A percentile compares a stretch with the other conserved stretches of the same genome.
Evolutionary conservation across 2,888 invertebrate genomes (phyloP).

Genomic region (Thymelicus lineola): DNA sequence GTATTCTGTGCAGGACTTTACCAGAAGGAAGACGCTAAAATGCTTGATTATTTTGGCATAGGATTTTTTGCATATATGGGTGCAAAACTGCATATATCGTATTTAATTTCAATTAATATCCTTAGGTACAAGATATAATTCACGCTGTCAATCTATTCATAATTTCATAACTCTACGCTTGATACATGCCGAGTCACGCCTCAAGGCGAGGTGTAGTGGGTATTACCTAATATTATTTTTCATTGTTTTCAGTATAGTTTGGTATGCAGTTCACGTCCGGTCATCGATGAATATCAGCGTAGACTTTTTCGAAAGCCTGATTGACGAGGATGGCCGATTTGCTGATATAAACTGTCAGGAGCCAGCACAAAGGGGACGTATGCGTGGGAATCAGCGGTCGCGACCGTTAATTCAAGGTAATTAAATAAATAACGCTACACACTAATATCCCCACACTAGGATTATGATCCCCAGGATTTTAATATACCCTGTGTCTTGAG

Average conservation of each 20-base stretch:
- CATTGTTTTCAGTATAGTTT: slow-evolving; percentile 67
- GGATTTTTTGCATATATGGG: background rate
- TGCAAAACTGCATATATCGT: background rate
- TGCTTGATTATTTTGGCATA: background rate
- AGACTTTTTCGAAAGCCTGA: slow-evolving; percentile 88
- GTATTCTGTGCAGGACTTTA: background rate
- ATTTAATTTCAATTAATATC: background rate
- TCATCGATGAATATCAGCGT: slow-evolving; percentile 82
- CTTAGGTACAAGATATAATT: background rate
- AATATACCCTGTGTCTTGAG: no score
- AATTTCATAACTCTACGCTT: background rate
- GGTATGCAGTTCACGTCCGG: slow-evolving; percentile 78
- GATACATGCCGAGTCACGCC: background rate
- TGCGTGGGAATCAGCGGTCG: slow-evolving; percentile 48
- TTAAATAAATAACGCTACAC: background rate
- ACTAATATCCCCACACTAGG: no score
- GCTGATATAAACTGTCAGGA: slow-evolving; percentile 76
- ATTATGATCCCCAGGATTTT: no score
- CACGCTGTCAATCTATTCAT: background rate
- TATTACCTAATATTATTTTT: slow-evolving; percentile 26
- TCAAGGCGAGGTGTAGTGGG: slow-evolving; percentile 8
- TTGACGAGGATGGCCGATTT: slow-evolving; percentile 83
- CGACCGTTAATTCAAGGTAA: slow-evolving; percentile 64
- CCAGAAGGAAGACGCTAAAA: background rate
- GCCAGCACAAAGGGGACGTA: slow-evolving; percentile 57